A percentile compares a stretch with the other conserved stretches of the same genome.
These are phyloP conservation scores for Xylocopa sonorina DNA, from an alignment of 1,140 invertebrate genomes.

Conservation along the genomic window DNA sequence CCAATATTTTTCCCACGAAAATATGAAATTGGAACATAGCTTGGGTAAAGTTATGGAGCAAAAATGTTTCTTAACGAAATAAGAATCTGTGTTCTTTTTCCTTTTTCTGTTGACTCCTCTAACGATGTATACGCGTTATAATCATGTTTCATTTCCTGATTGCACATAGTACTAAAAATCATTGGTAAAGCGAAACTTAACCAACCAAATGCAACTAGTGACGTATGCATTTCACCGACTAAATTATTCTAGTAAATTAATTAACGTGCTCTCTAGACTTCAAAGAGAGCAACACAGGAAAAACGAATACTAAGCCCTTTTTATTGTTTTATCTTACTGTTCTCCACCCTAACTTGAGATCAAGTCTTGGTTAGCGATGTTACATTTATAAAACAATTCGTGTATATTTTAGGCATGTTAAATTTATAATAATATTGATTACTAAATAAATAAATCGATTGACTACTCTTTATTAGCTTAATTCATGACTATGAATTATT, in stretches of 20 bases:
- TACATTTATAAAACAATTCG: conserved; percentile 75
- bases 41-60: conserved; percentile 15
- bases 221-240: conserved; percentile 48
- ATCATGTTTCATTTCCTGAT: conserved; percentile 56
- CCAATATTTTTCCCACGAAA: conserved; percentile 28
- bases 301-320: conserved; percentile 51
- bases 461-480: conserved; percentile 77
- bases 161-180: conserved; percentile 42
- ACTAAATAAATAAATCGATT: conserved; percentile 74
- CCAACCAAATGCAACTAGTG: conserved; percentile 50
- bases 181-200: conserved; percentile 56
- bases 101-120: conserved; percentile 64
- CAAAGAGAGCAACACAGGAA: conserved; percentile 39
- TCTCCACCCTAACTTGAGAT: conserved; percentile 70
- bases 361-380: conserved; percentile 76
- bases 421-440: conserved; percentile 79
- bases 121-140: conserved; percentile 65
- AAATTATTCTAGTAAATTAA: conserved; percentile 64
- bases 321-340: conserved; percentile 71
- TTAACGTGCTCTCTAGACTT: conserved; percentile 54
- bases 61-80: conserved; percentile 46
- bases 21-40: conserved; percentile 17
- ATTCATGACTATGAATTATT: conserved; percentile 75
- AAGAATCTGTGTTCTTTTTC: conserved; percentile 67
- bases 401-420: conserved; percentile 80